These are phyloP conservation scores for Accipiter virgatus DNA, from an alignment of 2,113 vertebrate species.

Conservation along the genomic window DNA sequence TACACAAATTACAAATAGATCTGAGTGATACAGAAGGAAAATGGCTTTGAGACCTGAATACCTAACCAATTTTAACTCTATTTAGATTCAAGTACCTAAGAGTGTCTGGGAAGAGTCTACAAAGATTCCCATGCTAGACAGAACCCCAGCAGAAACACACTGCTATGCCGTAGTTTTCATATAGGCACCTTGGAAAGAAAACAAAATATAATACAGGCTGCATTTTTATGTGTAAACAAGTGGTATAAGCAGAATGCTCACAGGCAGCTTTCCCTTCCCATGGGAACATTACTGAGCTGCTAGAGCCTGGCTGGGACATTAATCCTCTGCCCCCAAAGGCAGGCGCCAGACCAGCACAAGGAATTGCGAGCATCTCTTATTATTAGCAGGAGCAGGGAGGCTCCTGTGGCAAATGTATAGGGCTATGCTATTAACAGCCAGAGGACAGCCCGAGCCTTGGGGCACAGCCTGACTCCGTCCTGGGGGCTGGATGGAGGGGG, in stretches of 20 bases:
- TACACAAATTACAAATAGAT: neutral
- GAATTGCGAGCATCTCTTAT: constrained; percentile 36
- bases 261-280: neutral
- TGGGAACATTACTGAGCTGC: neutral
- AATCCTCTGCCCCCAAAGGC: neutral
- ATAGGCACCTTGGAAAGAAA: neutral
- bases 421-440: neutral
- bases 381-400: neutral
- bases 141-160: neutral
- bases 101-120: neutral
- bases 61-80: neutral
- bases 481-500: neutral
- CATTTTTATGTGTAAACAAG: neutral
- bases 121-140: neutral
- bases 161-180: neutral
- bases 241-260: neutral
- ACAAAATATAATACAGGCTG: neutral
- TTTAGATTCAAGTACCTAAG: neutral
- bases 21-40: neutral
- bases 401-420: neutral
- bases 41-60: neutral
- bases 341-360: constrained; percentile 13
- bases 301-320: neutral
- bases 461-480: neutral
- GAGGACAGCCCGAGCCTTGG: neutral